phyloP scores from a whole-genome alignment of 1,140 invertebrate genomes.

The Temnothorax longispinosus region DNA sequence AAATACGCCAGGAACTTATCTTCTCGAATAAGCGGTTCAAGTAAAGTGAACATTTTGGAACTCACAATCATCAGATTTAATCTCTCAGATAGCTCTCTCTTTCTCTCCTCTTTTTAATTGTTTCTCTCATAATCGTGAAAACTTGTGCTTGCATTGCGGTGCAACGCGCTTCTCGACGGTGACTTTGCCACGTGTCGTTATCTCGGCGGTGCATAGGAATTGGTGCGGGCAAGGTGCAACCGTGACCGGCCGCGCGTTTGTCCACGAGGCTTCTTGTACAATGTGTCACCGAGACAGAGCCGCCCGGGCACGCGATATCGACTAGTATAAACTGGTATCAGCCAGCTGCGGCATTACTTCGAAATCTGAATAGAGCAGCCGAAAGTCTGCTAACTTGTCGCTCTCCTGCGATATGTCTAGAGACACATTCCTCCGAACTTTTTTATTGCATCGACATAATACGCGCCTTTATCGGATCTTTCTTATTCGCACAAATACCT shows the following conservation, averaged over 20 bases:
- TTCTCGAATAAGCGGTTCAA: no score
- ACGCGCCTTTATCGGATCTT: neutral
- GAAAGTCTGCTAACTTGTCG: constrained; percentile 19
- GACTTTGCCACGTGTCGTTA: constrained; percentile 18
- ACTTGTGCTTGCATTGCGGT: neutral
- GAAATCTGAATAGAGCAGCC: neutral
- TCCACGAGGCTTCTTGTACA: neutral
- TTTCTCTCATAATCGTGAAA: neutral
- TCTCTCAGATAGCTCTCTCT: no score
- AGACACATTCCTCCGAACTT: neutral
- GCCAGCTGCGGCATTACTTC: neutral
- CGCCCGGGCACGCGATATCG: neutral
- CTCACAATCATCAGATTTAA: no score
- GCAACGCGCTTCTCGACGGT: neutral
- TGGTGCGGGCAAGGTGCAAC: constrained; percentile 5
- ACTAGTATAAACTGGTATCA: constrained; percentile 17
- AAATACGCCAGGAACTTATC: no score
- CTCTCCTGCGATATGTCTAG: neutral
- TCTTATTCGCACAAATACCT: constrained; percentile 1
- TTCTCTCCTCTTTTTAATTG: neutral
- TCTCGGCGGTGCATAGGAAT: neutral
- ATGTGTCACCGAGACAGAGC: neutral
- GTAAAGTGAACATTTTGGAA: no score
- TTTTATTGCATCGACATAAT: neutral
- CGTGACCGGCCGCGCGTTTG: neutral